Percentiles rank a stretch among this genome's conserved stretches.
Evolutionary conservation across 2,797 vertebrate genomes (phyloP).

Genomic region (Nyctibius grandis): DNA sequence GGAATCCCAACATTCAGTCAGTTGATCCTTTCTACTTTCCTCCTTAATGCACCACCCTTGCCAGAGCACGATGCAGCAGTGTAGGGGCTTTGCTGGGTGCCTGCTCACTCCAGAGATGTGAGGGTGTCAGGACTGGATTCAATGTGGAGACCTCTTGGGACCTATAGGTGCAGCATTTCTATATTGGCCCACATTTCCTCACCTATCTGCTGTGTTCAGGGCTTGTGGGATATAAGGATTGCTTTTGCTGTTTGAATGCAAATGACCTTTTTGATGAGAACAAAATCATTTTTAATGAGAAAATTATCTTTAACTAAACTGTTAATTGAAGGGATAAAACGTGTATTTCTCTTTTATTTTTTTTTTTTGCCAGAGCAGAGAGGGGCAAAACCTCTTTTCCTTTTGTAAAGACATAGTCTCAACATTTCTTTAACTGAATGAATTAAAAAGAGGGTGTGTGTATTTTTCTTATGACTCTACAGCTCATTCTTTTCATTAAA

Average conservation of each 20-base stretch:
- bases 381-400: background rate
- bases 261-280: background rate
- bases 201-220: background rate
- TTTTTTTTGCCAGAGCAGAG: background rate
- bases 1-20: background rate
- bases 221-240: background rate
- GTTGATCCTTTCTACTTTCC: background rate
- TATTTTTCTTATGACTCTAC: background rate
- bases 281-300: background rate
- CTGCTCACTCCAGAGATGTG: background rate
- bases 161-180: background rate
- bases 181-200: background rate
- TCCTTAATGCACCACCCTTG: background rate
- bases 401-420: background rate
- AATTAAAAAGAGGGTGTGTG: background rate
- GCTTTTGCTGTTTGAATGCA: background rate
- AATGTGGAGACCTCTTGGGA: background rate
- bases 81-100: accelerated
- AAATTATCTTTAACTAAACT: background rate
- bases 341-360: background rate
- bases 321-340: background rate
- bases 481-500: background rate
- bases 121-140: background rate
- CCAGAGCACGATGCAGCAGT: accelerated
- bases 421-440: background rate